These are phyloP conservation scores for Eurypyga helias DNA, from an alignment of 2,113 vertebrate genomes.

Conservation along the genomic window DNA sequence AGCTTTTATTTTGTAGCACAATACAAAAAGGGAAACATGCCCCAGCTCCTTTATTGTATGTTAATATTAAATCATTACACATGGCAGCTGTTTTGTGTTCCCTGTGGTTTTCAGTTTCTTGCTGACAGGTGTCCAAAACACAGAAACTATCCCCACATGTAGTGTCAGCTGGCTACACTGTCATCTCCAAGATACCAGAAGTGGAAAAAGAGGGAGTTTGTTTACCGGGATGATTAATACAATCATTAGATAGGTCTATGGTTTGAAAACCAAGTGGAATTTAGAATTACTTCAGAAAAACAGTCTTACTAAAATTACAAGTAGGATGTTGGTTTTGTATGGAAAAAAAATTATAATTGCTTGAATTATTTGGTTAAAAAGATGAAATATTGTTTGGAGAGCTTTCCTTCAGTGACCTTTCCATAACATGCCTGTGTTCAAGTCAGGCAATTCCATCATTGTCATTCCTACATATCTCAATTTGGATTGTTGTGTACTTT, in stretches of 20 bases:
- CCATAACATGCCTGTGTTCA: not conserved
- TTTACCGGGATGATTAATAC: not conserved
- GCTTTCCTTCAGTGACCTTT: not conserved
- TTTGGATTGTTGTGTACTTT: not conserved
- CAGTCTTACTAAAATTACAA: not conserved
- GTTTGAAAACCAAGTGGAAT: not conserved
- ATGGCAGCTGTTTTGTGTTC: constrained; percentile 43
- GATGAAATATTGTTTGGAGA: not conserved
- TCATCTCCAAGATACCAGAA: constrained; percentile 4
- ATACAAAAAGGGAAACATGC: not conserved
- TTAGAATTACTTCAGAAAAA: not conserved
- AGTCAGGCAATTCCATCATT: not conserved
- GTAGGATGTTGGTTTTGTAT: not conserved
- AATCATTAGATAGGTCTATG: not conserved
- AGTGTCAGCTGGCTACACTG: constrained; percentile 54
- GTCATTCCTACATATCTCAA: not conserved
- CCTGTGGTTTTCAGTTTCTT: constrained; percentile 55
- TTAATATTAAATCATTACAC: constrained; percentile 58
- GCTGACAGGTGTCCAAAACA: constrained; percentile 62
- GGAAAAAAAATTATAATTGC: not conserved
- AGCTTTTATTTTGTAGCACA: not conserved
- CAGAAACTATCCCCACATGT: constrained; percentile 38
- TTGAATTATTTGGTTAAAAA: not conserved
- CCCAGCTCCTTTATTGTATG: not conserved
- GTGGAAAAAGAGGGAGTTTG: not conserved